Evolutionary conservation across 2,888 invertebrate genomes (phyloP).

Genomic region (Proisotoma minuta): DNA sequence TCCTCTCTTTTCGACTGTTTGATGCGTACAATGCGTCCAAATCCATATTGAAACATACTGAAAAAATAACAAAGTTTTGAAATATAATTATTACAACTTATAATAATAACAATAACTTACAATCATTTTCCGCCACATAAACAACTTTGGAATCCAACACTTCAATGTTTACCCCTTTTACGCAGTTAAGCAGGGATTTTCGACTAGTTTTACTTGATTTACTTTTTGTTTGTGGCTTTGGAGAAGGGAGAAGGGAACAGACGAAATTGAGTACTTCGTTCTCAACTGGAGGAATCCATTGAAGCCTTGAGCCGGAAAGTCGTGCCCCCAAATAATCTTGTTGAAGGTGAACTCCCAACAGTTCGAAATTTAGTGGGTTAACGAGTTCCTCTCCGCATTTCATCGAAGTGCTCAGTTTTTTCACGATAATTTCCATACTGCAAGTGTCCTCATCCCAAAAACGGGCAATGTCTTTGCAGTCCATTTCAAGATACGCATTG

Average conservation of each 20-base stretch:
- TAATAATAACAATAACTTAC: conserved; percentile 41
- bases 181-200: conserved; percentile 16
- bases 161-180: conserved; percentile 45
- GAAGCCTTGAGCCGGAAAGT: conserved; percentile 42
- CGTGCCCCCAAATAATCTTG: conserved; percentile 44
- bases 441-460: conserved; percentile 41
- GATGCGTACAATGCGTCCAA: conserved; percentile 40
- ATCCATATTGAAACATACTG: conserved; percentile 45
- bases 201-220: neutral
- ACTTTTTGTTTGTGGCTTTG: too few species aligned
- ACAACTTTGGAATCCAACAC: conserved; percentile 44
- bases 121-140: conserved; percentile 42
- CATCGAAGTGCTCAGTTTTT: conserved; percentile 37
- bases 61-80: neutral
- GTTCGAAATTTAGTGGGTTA: conserved; percentile 38
- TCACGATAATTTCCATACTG: conserved; percentile 41
- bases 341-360: conserved; percentile 42
- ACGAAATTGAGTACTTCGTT: neutral
- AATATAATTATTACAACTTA: too few species aligned
- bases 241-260: neutral
- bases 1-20: conserved; percentile 34
- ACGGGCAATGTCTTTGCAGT: conserved; percentile 38
- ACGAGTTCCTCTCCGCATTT: conserved; percentile 38
- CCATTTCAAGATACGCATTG: conserved; percentile 40
- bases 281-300: conserved; percentile 44